Conservation (phyloP, 1,140 invertebrate species). For the Laodelphax striatellus region DNA sequence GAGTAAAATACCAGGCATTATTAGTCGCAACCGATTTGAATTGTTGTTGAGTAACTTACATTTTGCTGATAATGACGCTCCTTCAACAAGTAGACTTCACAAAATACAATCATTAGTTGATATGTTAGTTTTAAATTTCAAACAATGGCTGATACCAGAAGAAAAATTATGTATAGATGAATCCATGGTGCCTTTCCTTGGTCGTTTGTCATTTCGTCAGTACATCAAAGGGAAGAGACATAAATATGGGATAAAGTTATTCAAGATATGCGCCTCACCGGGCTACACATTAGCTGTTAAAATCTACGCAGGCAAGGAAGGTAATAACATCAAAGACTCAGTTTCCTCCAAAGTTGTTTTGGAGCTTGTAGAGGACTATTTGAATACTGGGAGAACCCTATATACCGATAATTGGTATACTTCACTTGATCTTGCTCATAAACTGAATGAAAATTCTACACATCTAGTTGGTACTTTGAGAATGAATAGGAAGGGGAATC, state of each 20-base stretch:
- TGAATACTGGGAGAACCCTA: not conserved
- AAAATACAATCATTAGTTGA: not conserved
- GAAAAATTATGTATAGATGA: constrained; percentile 28
- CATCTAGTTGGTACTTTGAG: not conserved
- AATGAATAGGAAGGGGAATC: not conserved
- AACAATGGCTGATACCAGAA: constrained; percentile 10
- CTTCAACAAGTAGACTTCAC: not conserved
- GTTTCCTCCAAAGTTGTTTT: not conserved
- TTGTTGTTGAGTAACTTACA: not conserved
- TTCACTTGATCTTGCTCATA: not conserved
- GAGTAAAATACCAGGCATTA: not conserved
- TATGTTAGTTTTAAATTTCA: constrained; percentile 5
- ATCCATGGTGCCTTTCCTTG: constrained; percentile 26
- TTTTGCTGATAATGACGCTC: not conserved
- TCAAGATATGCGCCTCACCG: constrained; percentile 22
- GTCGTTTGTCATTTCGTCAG: constrained; percentile 26
- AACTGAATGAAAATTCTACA: not conserved
- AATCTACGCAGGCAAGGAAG: constrained; percentile 21
- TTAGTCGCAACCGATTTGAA: not conserved
- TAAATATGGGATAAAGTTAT: constrained; percentile 23
- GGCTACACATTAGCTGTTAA: constrained; percentile 20
- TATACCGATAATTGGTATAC: not conserved
- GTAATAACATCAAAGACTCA: not conserved
- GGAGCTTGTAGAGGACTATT: not conserved
- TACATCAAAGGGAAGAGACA: constrained; percentile 29